Evolutionary conservation across 2,797 vertebrate genomes (phyloP).

Genomic region (Zonotrichia albicollis): DNA sequence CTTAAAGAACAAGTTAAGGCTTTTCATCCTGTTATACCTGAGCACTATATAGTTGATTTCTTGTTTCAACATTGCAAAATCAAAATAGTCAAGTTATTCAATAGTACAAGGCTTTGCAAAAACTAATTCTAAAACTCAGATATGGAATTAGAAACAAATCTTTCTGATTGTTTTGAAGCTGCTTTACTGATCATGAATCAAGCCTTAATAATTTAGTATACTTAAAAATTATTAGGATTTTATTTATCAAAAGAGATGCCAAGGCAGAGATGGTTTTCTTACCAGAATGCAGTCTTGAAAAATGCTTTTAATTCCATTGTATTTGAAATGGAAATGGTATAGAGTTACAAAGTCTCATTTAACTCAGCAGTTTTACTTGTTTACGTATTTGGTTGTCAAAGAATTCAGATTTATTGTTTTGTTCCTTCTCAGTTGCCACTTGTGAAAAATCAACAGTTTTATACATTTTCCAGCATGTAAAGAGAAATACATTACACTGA

Average conservation of each 20-base stretch:
- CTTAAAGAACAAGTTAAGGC: not conserved
- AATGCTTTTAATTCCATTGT: not conserved
- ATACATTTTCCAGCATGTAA: not conserved
- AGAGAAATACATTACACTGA: not conserved
- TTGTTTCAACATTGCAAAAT: not conserved
- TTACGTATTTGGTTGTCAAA: not conserved
- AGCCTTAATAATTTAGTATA: not conserved
- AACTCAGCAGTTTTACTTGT: not conserved
- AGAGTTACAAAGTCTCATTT: accelerated
- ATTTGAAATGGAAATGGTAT: not conserved
- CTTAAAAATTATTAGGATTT: not conserved
- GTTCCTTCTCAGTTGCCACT: not conserved
- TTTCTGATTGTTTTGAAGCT: not conserved
- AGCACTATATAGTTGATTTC: no score
- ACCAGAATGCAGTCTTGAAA: not conserved
- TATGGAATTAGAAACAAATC: not conserved
- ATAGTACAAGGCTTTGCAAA: not conserved
- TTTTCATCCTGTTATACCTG: not conserved
- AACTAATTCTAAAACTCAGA: not conserved
- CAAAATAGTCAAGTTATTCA: not conserved
- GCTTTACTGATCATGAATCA: not conserved
- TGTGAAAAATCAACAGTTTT: not conserved
- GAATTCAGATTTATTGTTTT: not conserved
- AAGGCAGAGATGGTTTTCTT: not conserved
- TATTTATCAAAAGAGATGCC: not conserved